Evolutionary conservation across 2,888 invertebrate genomes (phyloP), one percentile per base, ranked within the genome.

Genomic region (Sicus ferrugineus): DNA sequence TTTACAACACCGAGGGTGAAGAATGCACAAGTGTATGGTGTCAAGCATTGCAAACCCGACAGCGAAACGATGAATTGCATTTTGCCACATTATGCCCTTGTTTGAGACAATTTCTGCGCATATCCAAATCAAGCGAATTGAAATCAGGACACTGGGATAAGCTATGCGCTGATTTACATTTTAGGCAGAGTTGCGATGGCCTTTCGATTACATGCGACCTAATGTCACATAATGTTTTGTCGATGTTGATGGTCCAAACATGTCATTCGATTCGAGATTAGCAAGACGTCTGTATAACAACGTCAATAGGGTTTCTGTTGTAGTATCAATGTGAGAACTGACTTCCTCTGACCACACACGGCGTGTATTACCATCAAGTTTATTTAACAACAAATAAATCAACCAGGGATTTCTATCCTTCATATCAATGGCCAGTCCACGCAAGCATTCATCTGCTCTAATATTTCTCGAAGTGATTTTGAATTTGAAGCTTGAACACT

Each of bases 11-110:
- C 46, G n/a, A 58, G 5, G 26, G 3, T 62, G 62, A 52, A 19
- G 50, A 52, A 52, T 34, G 58, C n/a, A 31, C 31, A 28, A 58
- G n/a, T 38, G 23, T 34, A 28, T 58, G 58, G 30, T 58, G 58
- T 58, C 34, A 23, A 52, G 50, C 50, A 23, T 52, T 52, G 50
- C 50, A 59, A 2, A 59, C 59, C 31, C 59, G 2, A 34, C 59
- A 59, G 16, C 59, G 34, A 59, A 59, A 59, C 23, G 50, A 23
- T 4, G 50, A 52, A 52, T 4, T 52, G 50, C 3, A 52, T 21
- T 52, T 52, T 19, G 21, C 0, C 50, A 52, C n/a, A 52, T 52
- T 52, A 52, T 52, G 50, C 2, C 50, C 50, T 52, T 4, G 21
- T 23, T 52, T 52, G 23, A 52, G 50, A 52, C 50, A 52, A 23